Evolutionary conservation across 1,140 invertebrate species (phyloP).

Genomic region (Drosophila melanica): DNA sequence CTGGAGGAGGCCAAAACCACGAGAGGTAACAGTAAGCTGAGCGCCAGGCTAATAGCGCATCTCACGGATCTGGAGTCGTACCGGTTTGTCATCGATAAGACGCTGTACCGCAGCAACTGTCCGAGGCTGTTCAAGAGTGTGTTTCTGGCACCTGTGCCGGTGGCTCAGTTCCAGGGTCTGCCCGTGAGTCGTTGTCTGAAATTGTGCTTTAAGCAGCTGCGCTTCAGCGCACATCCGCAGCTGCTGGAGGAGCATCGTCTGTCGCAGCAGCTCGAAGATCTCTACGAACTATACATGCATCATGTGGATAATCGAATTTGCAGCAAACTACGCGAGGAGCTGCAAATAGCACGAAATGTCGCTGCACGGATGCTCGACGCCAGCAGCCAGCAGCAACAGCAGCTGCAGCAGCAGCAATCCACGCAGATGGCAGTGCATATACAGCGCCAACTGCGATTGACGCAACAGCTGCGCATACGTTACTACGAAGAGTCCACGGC

Average conservation of each 20-base stretch:
- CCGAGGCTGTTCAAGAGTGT: conserved; percentile 58
- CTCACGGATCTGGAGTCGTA: conserved; percentile 10
- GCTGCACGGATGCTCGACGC: conserved; percentile 54
- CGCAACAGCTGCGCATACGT: conserved; percentile 72
- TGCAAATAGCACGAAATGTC: conserved; percentile 77
- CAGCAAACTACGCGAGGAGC: conserved; percentile 68
- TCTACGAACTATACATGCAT: conserved; percentile 74
- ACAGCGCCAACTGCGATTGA: conserved; percentile 60
- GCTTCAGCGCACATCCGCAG: conserved; percentile 83
- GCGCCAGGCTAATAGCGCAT: conserved; percentile 28
- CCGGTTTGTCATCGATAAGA: conserved; percentile 34
- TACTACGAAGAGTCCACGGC: conserved; percentile 76
- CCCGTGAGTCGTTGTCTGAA: conserved; percentile 77
- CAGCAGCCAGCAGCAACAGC: conserved; percentile 26
- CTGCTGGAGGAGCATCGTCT: conserved; percentile 83
- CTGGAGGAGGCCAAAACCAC: conserved; percentile 52
- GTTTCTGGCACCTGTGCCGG: conserved; percentile 52
- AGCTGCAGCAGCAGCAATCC: not conserved
- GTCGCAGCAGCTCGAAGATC: conserved; percentile 75
- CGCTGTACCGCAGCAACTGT: conserved; percentile 59
- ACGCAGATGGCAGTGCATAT: conserved; percentile 22
- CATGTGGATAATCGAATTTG: conserved; percentile 56
- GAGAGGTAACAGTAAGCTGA: conserved; percentile 28
- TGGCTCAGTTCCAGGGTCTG: conserved; percentile 45
- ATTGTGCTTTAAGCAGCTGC: conserved; percentile 75